Conservation (phyloP, 2,113 vertebrate genomes). For the Plestiodon gilberti region DNA sequence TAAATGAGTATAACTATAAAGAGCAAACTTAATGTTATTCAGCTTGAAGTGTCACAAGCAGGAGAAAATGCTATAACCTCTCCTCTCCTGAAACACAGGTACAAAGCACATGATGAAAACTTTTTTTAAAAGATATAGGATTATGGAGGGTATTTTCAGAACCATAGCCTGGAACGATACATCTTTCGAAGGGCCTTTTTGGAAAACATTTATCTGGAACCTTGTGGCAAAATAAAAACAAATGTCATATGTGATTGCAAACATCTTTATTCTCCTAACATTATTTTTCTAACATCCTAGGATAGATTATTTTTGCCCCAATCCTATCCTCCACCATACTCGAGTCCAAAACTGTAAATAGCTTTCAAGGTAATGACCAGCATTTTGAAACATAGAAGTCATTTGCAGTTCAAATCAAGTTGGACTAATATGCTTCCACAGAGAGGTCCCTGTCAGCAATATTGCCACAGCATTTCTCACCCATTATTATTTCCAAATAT, state of each 20-base stretch:
- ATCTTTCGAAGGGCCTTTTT: neutral
- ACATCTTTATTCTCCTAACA: neutral
- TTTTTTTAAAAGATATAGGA: neutral
- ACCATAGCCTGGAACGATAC: neutral
- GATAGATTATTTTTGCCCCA: no score
- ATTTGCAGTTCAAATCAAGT: no score
- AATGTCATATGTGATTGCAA: neutral
- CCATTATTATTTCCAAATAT: no score
- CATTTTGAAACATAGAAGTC: no score
- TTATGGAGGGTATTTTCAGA: neutral
- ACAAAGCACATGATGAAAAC: neutral
- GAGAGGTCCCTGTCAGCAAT: no score
- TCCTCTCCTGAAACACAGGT: neutral
- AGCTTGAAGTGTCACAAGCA: neutral
- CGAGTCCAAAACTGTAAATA: no score
- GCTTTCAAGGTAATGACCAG: no score
- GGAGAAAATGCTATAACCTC: neutral
- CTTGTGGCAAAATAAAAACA: neutral
- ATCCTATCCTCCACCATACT: no score
- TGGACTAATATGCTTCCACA: no score
- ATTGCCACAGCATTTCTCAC: no score
- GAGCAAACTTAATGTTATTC: neutral
- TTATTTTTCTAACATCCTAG: neutral
- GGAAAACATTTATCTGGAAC: neutral
- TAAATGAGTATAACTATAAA: neutral